Percentiles rank a stretch among this genome's conserved stretches.
Evolutionary conservation across 2,888 invertebrate genomes (phyloP).

Genomic region (Notodonta dromedarius): DNA sequence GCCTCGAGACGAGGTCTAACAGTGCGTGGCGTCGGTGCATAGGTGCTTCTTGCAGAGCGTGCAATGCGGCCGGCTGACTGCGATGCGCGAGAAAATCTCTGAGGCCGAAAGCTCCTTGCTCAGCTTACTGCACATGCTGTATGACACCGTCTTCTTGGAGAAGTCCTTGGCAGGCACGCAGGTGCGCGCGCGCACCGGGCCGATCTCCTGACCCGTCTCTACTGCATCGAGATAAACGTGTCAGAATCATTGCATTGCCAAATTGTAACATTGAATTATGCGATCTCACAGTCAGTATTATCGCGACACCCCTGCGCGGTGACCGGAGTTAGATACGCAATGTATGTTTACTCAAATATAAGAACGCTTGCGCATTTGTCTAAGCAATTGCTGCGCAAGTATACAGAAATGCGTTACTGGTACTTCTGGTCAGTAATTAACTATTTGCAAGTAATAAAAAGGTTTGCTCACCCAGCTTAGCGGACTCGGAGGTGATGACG

Average conservation of each 20-base stretch:
- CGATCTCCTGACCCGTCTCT: slow-evolving; percentile 76
- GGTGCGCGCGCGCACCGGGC: slow-evolving; percentile 76
- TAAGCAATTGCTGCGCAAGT: background rate
- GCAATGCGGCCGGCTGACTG: slow-evolving; percentile 72
- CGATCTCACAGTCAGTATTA: background rate
- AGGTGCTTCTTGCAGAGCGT: slow-evolving; percentile 74
- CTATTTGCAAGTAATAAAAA: background rate
- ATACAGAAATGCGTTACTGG: too few relatives aligned
- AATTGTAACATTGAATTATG: background rate
- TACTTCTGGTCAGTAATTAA: background rate
- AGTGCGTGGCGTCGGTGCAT: slow-evolving; percentile 69
- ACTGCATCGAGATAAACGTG: slow-evolving; percentile 47
- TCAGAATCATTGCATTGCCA: background rate
- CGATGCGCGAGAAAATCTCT: slow-evolving; percentile 75
- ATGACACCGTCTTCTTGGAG: slow-evolving; percentile 75
- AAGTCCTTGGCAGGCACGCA: slow-evolving; percentile 79
- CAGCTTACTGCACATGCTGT: slow-evolving; percentile 75
- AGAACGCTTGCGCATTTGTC: background rate
- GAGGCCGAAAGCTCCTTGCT: slow-evolving; percentile 76
- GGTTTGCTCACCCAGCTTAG: slow-evolving; percentile 65
- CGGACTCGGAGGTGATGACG: slow-evolving; percentile 76
- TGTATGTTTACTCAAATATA: background rate
- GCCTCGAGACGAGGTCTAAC: slow-evolving; percentile 42
- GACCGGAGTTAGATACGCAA: background rate
- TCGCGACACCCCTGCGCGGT: background rate